Percentiles rank a stretch among this genome's conserved stretches.
phyloP scores from a whole-genome alignment of 2,113 vertebrate species.

The Poicephalus gulielmi region DNA sequence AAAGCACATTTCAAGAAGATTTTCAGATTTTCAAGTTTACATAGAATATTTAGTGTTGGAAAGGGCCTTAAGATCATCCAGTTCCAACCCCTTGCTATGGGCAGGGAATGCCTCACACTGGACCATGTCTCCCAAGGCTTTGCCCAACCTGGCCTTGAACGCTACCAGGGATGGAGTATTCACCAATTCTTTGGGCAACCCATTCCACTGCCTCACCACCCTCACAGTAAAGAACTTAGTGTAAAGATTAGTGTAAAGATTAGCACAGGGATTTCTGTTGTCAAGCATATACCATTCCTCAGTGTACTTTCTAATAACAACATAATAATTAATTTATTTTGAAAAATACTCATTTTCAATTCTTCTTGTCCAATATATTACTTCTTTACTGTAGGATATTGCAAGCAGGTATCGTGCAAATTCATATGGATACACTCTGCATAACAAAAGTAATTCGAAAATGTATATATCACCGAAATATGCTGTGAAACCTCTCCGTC shows the following conservation, averaged over 20 bases:
- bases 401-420: not conserved
- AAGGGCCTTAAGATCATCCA: not conserved
- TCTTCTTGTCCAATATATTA: not conserved
- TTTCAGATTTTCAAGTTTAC: not conserved
- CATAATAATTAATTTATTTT: not conserved
- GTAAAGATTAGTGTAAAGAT: not conserved
- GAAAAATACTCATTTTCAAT: not conserved
- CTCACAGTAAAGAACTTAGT: not conserved
- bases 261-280: not conserved
- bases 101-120: not conserved
- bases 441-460: not conserved
- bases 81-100: not conserved
- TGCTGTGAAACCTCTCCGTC: not conserved
- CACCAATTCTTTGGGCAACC: not conserved
- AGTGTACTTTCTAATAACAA: not conserved
- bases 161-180: not conserved
- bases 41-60: not conserved
- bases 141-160: not conserved
- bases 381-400: not conserved
- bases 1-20: not conserved
- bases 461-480: not conserved
- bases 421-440: not conserved
- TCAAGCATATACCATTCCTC: rapidly evolving
- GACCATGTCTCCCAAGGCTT: not conserved
- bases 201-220: not conserved